Conservation (phyloP, 2,113 vertebrate genomes). For the Ursus arctos region DNA sequence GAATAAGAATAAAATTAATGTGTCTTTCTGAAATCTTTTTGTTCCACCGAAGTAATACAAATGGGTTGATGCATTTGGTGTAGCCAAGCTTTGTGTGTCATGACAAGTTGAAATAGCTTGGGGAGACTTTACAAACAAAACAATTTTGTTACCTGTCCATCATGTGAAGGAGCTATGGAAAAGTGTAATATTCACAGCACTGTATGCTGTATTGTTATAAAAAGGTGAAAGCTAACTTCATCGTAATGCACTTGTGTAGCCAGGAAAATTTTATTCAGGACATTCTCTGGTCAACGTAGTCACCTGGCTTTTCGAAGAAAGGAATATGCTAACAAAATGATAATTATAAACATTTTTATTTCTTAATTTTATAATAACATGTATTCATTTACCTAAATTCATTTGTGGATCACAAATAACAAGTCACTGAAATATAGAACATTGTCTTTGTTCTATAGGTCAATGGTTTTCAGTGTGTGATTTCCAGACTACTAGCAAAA, state of each 20-base stretch:
- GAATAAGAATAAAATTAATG: slow-evolving; percentile 67
- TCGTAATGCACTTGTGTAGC: slow-evolving; percentile 35
- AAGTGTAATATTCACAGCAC: slow-evolving; percentile 63
- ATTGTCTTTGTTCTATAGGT: background rate
- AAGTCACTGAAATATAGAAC: background rate
- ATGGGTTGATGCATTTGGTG: slow-evolving; percentile 26
- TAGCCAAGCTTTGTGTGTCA: slow-evolving; percentile 54
- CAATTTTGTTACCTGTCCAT: slow-evolving; percentile 73
- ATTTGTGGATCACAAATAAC: background rate
- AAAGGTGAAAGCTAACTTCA: slow-evolving; percentile 53
- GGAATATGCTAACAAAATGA: background rate
- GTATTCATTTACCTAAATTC: background rate
- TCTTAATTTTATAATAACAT: background rate
- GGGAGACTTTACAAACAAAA: slow-evolving; percentile 71
- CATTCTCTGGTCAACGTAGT: background rate
- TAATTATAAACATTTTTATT: background rate
- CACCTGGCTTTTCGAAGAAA: background rate
- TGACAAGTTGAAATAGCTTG: slow-evolving; percentile 72
- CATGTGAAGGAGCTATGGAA: slow-evolving; percentile 60
- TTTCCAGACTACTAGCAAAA: background rate
- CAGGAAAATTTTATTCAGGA: slow-evolving; percentile 1
- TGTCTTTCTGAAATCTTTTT: slow-evolving; percentile 52
- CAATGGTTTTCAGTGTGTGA: background rate
- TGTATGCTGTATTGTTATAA: slow-evolving; percentile 1
- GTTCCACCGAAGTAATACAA: slow-evolving; percentile 66